Conservation (phyloP, 2,888 invertebrate genomes). For the Nemotelus pantherinus region DNA sequence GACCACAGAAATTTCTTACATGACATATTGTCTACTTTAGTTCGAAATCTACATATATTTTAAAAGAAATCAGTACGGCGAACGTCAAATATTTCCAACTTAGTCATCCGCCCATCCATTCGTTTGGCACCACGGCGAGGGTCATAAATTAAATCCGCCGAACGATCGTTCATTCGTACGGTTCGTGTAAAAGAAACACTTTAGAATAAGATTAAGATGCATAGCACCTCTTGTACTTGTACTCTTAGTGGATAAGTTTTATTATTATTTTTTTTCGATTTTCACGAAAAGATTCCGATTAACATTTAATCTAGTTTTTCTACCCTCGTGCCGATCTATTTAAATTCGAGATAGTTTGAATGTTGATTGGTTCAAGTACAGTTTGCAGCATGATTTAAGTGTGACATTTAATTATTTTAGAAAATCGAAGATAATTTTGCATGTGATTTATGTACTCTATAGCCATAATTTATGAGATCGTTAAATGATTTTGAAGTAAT, state of each 20-base stretch:
- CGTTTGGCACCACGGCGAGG: not conserved
- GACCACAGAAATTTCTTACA: not conserved
- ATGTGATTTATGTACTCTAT: no score
- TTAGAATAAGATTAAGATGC: constrained; percentile 37
- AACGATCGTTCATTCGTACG: not conserved
- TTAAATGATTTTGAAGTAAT: no score
- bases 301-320: constrained; percentile 30
- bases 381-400: no score
- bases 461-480: no score
- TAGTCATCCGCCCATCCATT: constrained; percentile 38
- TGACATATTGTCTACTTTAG: constrained; percentile 26
- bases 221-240: constrained; percentile 34
- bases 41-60: constrained; percentile 1
- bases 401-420: no score
- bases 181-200: constrained; percentile 20
- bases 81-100: not conserved
- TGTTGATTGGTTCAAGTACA: no score
- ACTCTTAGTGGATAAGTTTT: constrained; percentile 6
- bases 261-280: no score
- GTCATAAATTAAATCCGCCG: constrained; percentile 9
- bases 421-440: no score
- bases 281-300: constrained; percentile 11
- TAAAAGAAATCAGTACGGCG: constrained; percentile 20
- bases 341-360: no score
- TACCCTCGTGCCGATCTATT: not conserved